A percentile compares a stretch with the other conserved stretches of the same genome.
Conservation (phyloP, 2,888 invertebrate species). For the Melitaea athalia region DNA sequence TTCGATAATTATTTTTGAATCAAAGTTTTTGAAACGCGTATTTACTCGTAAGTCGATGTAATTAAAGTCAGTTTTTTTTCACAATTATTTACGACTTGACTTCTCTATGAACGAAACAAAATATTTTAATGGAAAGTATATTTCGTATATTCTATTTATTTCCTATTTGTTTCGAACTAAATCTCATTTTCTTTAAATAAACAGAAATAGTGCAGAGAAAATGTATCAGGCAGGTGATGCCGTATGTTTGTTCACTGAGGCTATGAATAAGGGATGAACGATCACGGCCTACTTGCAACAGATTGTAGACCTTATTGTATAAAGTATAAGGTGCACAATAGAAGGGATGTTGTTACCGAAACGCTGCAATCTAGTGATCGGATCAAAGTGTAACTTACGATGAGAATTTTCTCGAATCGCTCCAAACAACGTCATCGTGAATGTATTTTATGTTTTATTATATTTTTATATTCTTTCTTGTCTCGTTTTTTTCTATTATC, state of each 20-base stretch:
- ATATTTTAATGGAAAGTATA: too few species aligned
- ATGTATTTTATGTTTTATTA: too few species aligned
- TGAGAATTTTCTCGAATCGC: constrained; percentile 1
- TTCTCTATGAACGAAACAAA: too few species aligned
- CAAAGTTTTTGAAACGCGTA: too few species aligned
- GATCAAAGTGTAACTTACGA: not conserved
- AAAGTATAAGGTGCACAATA: not conserved
- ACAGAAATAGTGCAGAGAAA: constrained; percentile 1
- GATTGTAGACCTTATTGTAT: not conserved
- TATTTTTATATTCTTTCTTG: too few species aligned
- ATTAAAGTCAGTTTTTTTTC: too few species aligned
- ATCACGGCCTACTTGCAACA: not conserved
- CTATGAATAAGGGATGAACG: constrained; percentile 11
- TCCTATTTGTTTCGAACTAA: constrained; percentile 7
- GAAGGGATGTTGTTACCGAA: not conserved
- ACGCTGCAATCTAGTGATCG: not conserved
- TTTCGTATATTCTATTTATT: not conserved
- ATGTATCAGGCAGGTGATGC: constrained; percentile 12
- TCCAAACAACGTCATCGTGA: constrained; percentile 3
- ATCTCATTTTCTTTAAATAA: constrained; percentile 2
- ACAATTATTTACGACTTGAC: too few species aligned
- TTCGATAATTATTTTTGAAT: too few species aligned
- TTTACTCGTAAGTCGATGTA: too few species aligned
- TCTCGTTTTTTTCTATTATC: too few species aligned
- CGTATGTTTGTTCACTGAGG: constrained; percentile 7